Conservation (phyloP, 2,113 vertebrate species). For the Harpagus bidentatus region DNA sequence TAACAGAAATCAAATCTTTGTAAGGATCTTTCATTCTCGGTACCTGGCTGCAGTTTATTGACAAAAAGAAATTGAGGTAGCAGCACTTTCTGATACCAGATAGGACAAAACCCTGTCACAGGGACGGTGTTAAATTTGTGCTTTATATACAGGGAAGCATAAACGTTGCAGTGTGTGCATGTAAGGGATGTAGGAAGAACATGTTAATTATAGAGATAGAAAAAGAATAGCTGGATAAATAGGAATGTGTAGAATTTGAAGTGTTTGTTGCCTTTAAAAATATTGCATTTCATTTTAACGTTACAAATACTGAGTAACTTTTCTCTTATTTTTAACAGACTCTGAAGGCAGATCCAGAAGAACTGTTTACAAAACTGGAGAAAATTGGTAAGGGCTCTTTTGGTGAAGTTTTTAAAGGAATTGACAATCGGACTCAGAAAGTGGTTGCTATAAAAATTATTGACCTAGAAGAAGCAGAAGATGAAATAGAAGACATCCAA, state of each 20-base stretch:
- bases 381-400: conserved; percentile 98
- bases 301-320: not conserved
- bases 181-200: not conserved
- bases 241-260: not conserved
- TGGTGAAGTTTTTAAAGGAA: conserved; percentile 98
- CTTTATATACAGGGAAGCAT: not conserved
- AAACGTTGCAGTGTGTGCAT: not conserved
- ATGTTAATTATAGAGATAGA: not conserved
- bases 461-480: conserved; percentile 97
- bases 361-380: conserved; percentile 93
- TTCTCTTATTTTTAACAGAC: conserved; percentile 73
- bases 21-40: not conserved
- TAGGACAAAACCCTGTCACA: not conserved
- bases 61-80: not conserved
- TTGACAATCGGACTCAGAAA: conserved; percentile 96
- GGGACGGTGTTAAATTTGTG: not conserved
- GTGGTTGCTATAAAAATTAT: conserved; percentile 99
- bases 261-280: not conserved
- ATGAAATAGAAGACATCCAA: conserved; percentile 98
- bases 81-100: not conserved
- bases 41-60: not conserved
- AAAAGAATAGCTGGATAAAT: not conserved
- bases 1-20: not conserved
- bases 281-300: not conserved
- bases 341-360: conserved; percentile 90